phyloP scores from a whole-genome alignment of 2,888 invertebrate genomes.

The Agriopis aurantiaria region DNA sequence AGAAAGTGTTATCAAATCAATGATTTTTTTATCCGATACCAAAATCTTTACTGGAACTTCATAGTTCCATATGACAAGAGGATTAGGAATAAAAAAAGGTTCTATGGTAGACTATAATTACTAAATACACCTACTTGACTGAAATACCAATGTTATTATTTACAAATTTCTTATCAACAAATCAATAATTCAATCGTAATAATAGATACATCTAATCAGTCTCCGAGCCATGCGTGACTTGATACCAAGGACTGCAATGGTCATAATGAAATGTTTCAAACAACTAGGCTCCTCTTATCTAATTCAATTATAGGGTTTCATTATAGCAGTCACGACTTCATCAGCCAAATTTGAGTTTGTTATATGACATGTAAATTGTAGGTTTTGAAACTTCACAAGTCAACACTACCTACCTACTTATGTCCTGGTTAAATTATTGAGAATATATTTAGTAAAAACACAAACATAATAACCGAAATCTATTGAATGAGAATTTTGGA shows the following conservation, averaged over 20 bases:
- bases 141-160: not conserved
- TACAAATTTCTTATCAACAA: constrained; percentile 16
- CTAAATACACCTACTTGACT: not conserved
- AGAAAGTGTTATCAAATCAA: too few relatives aligned
- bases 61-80: too few relatives aligned
- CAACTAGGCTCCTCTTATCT: constrained; percentile 74
- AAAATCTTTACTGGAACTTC: too few relatives aligned
- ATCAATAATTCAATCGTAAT: constrained; percentile 26
- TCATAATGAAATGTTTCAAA: constrained; percentile 57
- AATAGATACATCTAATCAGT: constrained; percentile 26
- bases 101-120: not conserved
- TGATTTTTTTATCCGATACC: too few relatives aligned
- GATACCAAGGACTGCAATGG: constrained; percentile 69
- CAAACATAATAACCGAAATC: too few relatives aligned
- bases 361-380: constrained; percentile 67
- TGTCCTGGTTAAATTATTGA: too few relatives aligned
- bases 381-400: too few relatives aligned
- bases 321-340: constrained; percentile 75
- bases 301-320: constrained; percentile 68
- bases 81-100: too few relatives aligned
- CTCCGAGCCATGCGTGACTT: constrained; percentile 54
- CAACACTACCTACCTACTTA: too few relatives aligned
- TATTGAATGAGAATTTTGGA: constrained; percentile 1
- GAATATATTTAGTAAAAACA: too few relatives aligned
- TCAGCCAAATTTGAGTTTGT: constrained; percentile 56